Conservation (phyloP, 2,888 invertebrate genomes). For the Melanotus villosus region DNA sequence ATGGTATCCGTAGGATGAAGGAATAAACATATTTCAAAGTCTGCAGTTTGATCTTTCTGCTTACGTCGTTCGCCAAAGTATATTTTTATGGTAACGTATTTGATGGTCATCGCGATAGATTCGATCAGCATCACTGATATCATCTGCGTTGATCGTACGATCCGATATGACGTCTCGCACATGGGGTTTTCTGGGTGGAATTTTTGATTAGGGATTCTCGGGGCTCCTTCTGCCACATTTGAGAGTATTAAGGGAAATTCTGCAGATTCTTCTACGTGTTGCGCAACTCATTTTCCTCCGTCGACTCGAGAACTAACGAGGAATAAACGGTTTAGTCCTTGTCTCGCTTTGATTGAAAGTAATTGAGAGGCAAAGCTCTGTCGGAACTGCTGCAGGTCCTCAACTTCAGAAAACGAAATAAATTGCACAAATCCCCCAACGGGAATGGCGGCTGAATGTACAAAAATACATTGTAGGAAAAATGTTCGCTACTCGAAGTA, state of each 20-base stretch:
- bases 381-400: slow-evolving; percentile 5
- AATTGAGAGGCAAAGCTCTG: slow-evolving; percentile 20
- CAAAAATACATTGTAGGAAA: slow-evolving; percentile 14
- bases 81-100: slow-evolving; percentile 32
- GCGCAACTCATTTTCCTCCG: slow-evolving; percentile 16
- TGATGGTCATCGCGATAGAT: slow-evolving; percentile 22
- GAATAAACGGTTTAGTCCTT: slow-evolving; percentile 20
- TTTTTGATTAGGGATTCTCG: slow-evolving; percentile 8
- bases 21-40: slow-evolving; percentile 21
- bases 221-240: not conserved
- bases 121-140: not conserved
- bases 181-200: not conserved
- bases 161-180: not conserved
- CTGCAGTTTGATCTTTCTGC: slow-evolving; percentile 2
- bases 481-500: slow-evolving; percentile 13
- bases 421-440: slow-evolving; percentile 11
- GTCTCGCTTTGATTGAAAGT: slow-evolving; percentile 26
- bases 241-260: slow-evolving; percentile 7
- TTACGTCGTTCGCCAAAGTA: slow-evolving; percentile 15
- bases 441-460: not conserved
- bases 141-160: not conserved
- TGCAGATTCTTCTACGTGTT: slow-evolving; percentile 18
- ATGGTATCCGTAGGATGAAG: not conserved
- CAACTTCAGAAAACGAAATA: slow-evolving; percentile 13
- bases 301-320: slow-evolving; percentile 7